Evolutionary conservation across 2,113 vertebrate species (phyloP).

Genomic region (Lepus timidus): DNA sequence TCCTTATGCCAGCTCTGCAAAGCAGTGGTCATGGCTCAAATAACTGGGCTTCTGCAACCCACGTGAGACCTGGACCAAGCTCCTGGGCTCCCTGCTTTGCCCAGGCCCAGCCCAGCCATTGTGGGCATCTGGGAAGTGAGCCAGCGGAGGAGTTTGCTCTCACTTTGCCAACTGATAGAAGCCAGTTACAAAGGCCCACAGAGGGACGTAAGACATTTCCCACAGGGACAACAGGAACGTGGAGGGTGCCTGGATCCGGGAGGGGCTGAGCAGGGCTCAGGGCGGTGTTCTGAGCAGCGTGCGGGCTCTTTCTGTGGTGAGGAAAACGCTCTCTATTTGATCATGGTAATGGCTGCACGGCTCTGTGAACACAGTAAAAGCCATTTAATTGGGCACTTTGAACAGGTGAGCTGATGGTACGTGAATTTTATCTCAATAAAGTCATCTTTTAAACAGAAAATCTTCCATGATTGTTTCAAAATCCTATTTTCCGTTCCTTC

Average conservation of each 20-base stretch:
- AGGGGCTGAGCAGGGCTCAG: not conserved
- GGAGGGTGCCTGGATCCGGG: not conserved
- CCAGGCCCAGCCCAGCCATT: no score
- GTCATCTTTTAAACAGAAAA: not conserved
- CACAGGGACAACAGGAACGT: not conserved
- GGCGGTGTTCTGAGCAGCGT: not conserved
- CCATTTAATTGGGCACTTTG: not conserved
- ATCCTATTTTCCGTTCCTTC: not conserved
- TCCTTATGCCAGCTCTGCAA: no score
- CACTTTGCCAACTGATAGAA: not conserved
- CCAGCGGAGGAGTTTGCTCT: no score
- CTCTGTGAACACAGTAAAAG: not conserved
- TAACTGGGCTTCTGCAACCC: no score
- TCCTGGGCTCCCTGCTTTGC: no score
- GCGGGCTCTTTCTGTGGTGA: not conserved
- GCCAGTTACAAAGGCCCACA: not conserved
- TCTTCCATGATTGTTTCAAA: constrained; percentile 38
- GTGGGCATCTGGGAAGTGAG: no score
- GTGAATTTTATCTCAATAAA: not conserved
- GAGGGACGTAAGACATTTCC: not conserved
- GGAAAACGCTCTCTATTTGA: constrained; percentile 17
- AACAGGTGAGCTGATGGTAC: not conserved
- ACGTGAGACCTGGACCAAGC: no score
- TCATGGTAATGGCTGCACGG: not conserved
- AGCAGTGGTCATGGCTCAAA: no score